Percentiles rank a stretch among this genome's conserved stretches.
Evolutionary conservation across 2,113 vertebrate species (phyloP).

Genomic region (Neofelis nebulosa): DNA sequence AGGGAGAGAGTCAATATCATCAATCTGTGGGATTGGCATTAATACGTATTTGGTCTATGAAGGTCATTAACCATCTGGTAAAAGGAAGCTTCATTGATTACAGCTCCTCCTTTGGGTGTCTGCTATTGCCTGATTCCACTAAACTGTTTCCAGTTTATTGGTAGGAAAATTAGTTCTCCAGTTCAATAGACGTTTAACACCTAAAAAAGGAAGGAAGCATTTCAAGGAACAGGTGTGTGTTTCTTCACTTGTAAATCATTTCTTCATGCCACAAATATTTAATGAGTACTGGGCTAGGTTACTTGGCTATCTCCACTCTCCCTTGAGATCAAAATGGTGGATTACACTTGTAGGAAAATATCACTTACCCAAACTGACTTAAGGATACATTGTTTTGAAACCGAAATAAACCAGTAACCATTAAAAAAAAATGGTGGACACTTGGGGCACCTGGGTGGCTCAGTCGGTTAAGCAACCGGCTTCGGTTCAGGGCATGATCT

Average conservation of each 20-base stretch:
- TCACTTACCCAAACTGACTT: not conserved
- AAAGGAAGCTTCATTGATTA: conserved; percentile 40
- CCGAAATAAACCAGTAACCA: not conserved
- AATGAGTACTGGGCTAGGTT: not conserved
- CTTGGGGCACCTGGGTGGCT: not conserved
- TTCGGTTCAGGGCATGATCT: not conserved
- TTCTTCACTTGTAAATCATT: conserved; percentile 51
- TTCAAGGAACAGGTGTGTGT: conserved; percentile 30
- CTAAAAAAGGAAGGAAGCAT: conserved; percentile 28
- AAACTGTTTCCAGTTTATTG: conserved; percentile 29
- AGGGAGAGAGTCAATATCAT: conserved; percentile 12
- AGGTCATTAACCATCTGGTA: conserved; percentile 39
- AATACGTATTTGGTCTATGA: conserved; percentile 24
- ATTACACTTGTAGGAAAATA: not conserved
- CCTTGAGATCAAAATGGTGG: not conserved
- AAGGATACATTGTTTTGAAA: not conserved
- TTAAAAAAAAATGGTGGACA: too few species aligned
- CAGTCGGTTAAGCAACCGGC: not conserved
- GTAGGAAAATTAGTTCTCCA: conserved; percentile 35
- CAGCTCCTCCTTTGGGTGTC: not conserved
- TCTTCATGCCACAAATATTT: conserved; percentile 12
- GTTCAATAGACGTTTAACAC: conserved; percentile 24
- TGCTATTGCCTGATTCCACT: conserved; percentile 13
- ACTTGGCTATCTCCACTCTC: not conserved
- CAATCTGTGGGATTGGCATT: conserved; percentile 19